Evolutionary conservation across 2,113 vertebrate genomes (phyloP), one percentile per base, ranked within the genome.

Genomic region (Chaenocephalus aceratus): DNA sequence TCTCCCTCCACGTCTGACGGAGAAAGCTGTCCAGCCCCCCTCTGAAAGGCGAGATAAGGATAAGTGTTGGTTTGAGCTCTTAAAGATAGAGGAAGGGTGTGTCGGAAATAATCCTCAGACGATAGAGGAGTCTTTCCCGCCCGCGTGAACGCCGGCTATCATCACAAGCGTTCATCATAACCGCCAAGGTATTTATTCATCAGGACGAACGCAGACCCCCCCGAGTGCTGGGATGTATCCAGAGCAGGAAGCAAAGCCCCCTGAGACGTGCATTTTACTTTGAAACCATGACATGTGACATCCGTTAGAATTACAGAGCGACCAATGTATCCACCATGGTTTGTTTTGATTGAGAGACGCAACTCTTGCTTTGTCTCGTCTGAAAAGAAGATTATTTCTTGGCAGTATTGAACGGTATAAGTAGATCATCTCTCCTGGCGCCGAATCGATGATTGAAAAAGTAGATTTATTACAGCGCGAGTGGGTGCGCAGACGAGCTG

Each of bases 61-160:
- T 76, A 91, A 87, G 82, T 82, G 51, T 84, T 80, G 81, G 68
- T 88, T 82, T 80, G 66, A 61, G 72, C 60, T 63, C 65, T 76
- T 72, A 65, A 56, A 76, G 75, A 87, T 76, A 69, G 52, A 79
- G 51, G 18, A 34, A 34, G 74, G 41, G 60, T 41, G 73, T 71
- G 36, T 72, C 59, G 64, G 73, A 62, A 64, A 73, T 60, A 69
- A 34, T 60, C 81, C 76, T 26, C 51, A 56, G 57, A 71, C 26
- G 48, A 30, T 77, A 12, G 63, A n/a, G 57, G 13, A 36, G 58
- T 48, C 30, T 65, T 54, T 68, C 51, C 68, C 74, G 54, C 71
- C 64, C 34, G 9, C 72, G 79, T 77, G 51, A 79, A 68, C 48
- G n/a, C 60, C 51, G 49, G 59, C 78, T 76, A 83, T 80, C 56